Conservation (phyloP, 2,888 invertebrate species). For the Thalpophila matura region DNA sequence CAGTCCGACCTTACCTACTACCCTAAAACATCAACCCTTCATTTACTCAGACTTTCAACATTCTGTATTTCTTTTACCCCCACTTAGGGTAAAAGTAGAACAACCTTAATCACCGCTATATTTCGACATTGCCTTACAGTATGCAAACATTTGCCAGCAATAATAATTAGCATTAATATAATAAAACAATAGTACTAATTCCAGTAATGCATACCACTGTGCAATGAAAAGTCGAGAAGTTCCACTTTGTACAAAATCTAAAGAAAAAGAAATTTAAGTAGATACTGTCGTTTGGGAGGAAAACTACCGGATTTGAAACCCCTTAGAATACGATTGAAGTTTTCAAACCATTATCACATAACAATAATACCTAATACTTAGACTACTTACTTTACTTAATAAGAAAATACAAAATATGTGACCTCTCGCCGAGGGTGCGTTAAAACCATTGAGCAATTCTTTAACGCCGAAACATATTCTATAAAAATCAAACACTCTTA, state of each 20-base stretch:
- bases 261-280: too few relatives aligned
- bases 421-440: too few relatives aligned
- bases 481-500: too few relatives aligned
- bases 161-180: conserved; percentile 62
- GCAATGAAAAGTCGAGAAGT: background rate
- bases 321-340: too few relatives aligned
- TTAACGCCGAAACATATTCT: too few relatives aligned
- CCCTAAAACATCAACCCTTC: background rate
- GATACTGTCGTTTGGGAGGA: too few relatives aligned
- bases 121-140: conserved; percentile 45
- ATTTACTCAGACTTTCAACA: background rate
- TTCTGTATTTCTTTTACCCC: conserved; percentile 33
- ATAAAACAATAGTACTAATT: conserved; percentile 66
- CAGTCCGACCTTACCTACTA: background rate
- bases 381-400: too few relatives aligned
- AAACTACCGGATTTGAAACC: too few relatives aligned
- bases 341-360: too few relatives aligned
- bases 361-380: too few relatives aligned
- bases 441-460: too few relatives aligned
- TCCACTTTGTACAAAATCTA: background rate
- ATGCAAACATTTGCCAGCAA: conserved; percentile 60
- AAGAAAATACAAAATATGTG: too few relatives aligned
- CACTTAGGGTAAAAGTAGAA: conserved; percentile 12
- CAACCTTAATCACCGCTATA: conserved; percentile 43
- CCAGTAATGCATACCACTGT: conserved; percentile 51